Base-by-base conservation (phyloP, 2,888 invertebrate species). In the Watsonalla cultraria region DNA sequence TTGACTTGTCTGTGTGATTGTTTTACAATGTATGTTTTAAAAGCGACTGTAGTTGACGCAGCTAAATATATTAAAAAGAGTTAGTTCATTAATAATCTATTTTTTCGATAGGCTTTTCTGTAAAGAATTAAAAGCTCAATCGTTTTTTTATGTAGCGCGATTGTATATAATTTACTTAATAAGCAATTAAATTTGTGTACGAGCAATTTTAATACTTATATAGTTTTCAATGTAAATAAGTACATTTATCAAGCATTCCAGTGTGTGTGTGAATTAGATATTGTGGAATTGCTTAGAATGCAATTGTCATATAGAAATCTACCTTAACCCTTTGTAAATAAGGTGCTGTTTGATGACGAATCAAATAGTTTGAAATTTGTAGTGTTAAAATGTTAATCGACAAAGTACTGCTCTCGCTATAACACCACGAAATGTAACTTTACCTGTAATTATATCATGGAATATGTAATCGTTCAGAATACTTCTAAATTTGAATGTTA, bases 181-280 rank as follows among this genome's bases (percentile, higher is more conserved):
- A 55, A 49, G 47, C 47, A 54, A 11, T n/a, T 49, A 14, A 56
- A 39, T 59, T 64, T 67, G 65, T 65, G 62, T 64, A 69, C 59
- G 65, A 60, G 58, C 59, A 63, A 54, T 64, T 58, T 65, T 65
- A 62, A 24, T 24, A 59, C 68, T 70, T 64, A 68, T 59, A 62
- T 56, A 67, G 68, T 61, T 62, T 61, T 69, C 65, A 60, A 64
- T 54, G 61, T 66, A 66, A 76, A 75, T 75, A 73, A 74, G 72
- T 76, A 66, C 70, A 68, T 68, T 70, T 68, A 68, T 58, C 62
- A 62, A 83, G 76, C 87, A 88, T 88, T 88, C 87, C 87, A 86
- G 71, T 62, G 69, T 76, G 71, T 76, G 71, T 76, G 78, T 72
- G 72, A 70, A 69, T 63, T 71, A 66, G 64, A 67, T 66, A 71